Conservation (phyloP, 2,113 vertebrate species). For the Cyphomyrus plagiostoma region DNA sequence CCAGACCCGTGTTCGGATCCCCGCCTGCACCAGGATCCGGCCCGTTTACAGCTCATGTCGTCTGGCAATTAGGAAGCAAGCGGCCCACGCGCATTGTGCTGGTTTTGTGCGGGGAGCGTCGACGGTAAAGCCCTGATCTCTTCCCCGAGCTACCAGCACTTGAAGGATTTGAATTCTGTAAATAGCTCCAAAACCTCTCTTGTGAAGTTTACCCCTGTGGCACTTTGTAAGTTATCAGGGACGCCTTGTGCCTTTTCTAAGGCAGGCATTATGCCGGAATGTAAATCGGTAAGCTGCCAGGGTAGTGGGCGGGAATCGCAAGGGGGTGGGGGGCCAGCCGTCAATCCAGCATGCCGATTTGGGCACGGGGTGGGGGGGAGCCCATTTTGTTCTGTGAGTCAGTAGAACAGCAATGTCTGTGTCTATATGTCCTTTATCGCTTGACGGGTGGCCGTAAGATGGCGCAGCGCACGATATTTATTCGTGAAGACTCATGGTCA, state of each 20-base stretch:
- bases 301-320: constrained; percentile 66
- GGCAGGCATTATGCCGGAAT: constrained; percentile 72
- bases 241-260: constrained; percentile 69
- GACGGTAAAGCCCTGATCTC: constrained; percentile 64
- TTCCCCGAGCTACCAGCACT: constrained; percentile 62
- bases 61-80: constrained; percentile 60
- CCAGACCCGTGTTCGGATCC: neutral
- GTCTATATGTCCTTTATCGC: constrained; percentile 30
- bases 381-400: constrained; percentile 20
- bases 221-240: constrained; percentile 74
- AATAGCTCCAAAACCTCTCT: constrained; percentile 73
- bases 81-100: constrained; percentile 57
- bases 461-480: neutral
- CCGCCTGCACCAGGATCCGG: constrained; percentile 53
- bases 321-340: constrained; percentile 58
- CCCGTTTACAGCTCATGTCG: constrained; percentile 63
- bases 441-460: neutral
- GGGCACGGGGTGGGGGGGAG: neutral
- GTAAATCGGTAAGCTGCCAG: constrained; percentile 70
- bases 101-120: constrained; percentile 62
- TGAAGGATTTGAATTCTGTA: constrained; percentile 72
- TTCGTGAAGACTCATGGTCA: neutral
- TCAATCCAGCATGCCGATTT: constrained; percentile 36
- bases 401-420: constrained; percentile 37
- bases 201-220: constrained; percentile 69